Conservation (phyloP, 2,113 vertebrate genomes). For the Spea multiplicata region DNA sequence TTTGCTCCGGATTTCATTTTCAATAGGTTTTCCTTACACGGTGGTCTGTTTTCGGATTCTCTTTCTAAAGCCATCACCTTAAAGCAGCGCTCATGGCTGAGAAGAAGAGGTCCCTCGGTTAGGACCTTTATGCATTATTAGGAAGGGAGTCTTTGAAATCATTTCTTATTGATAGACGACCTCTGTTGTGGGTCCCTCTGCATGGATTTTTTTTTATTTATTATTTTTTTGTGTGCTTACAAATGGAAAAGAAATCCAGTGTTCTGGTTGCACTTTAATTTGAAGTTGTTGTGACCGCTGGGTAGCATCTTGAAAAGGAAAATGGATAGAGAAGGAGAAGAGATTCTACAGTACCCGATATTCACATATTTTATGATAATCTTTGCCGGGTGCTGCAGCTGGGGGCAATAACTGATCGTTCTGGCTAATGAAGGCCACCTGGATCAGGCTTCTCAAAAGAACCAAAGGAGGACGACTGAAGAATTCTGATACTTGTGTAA, state of each 20-base stretch:
- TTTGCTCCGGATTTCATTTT: constrained; percentile 54
- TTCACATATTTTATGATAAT: constrained; percentile 76
- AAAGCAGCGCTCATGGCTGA: constrained; percentile 34
- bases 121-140: constrained; percentile 56
- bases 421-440: constrained; percentile 99
- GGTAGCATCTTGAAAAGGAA: constrained; percentile 62
- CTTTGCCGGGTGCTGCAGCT: constrained; percentile 74
- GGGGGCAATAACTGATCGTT: constrained; percentile 77
- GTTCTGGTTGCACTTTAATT: constrained; percentile 49
- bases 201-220: constrained; percentile 19
- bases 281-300: constrained; percentile 38
- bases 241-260: constrained; percentile 51
- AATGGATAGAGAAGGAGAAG: constrained; percentile 73
- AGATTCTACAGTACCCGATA: constrained; percentile 75
- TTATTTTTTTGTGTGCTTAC: constrained; percentile 13
- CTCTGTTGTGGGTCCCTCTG: constrained; percentile 28
- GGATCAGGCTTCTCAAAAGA: constrained; percentile 98
- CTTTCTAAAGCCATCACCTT: not conserved
- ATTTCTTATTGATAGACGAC: constrained; percentile 47
- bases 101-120: constrained; percentile 48
- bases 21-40: constrained; percentile 57
- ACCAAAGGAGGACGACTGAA: constrained; percentile 94
- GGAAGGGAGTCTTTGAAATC: constrained; percentile 53
- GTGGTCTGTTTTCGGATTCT: constrained; percentile 52
- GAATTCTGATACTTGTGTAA: constrained; percentile 96